Evolutionary conservation across 2,888 invertebrate species (phyloP), one percentile per base, ranked within the genome.

Genomic region (Piscicola geometra): DNA sequence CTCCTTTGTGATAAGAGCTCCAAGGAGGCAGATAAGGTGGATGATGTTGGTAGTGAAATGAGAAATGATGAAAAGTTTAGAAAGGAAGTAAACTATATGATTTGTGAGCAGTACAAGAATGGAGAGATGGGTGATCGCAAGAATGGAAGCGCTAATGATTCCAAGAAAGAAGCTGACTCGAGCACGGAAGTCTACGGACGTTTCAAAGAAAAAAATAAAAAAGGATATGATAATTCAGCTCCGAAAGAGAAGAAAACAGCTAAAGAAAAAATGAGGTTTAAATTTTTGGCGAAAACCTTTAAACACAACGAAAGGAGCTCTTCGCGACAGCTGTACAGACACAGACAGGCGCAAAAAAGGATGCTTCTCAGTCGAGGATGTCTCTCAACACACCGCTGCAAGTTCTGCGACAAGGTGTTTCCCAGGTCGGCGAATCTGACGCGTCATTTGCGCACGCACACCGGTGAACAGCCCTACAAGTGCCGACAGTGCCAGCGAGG

Each of bases 401-500:
- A 94, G 83, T 98, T 92, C 86, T 99, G 98, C 86, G 94, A 94
- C 32, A 85, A 97, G 84, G 92, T 96, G 0, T 99, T 99, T 85
- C 99, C 99, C 0, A 89, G 98, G 3, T 96, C 95, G 36, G 99
- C 99, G 0, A 99, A 99, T 85, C 87, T 99, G 77, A 99, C 98
- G 0, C 89, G 99, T 2, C 98, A 99, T 84, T 87, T 99, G 78
- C 89, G 99, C 56, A 99, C 99, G 0, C 99, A 99, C 85, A 99
- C 99, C 0, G 99, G 98, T 12, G 99, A 99, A 83, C 85, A 86
- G 79, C 86, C 86, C 0, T 86, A 86, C 80, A 83, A 84, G 77
- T 99, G 99, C 87, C 92, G 95, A 84, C 97, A 96, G 86, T 98
- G 98, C 87, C 96, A 98, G 85, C 89, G 98, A 1, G 94, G 94